A percentile compares a stretch with the other conserved stretches of the same genome.
phyloP scores from a whole-genome alignment of 2,797 vertebrate species.

The Choloepus didactylus region DNA sequence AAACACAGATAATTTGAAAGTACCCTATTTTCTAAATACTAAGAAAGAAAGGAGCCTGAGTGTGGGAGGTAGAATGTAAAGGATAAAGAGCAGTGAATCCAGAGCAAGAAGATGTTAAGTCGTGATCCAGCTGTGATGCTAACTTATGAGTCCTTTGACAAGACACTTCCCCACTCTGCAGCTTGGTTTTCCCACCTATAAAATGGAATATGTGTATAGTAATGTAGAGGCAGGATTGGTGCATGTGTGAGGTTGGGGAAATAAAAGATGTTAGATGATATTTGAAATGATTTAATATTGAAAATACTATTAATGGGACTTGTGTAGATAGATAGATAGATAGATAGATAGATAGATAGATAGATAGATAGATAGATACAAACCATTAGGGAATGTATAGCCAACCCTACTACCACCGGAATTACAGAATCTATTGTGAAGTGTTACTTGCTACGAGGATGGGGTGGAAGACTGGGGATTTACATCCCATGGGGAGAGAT shows the following conservation, averaged over 20 bases:
- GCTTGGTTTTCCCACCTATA: neutral
- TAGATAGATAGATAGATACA: neutral
- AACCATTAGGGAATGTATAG: neutral
- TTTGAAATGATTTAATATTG: neutral
- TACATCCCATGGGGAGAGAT: neutral
- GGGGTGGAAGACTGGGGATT: neutral
- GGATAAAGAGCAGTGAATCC: neutral
- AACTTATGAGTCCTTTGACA: neutral
- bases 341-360: neutral
- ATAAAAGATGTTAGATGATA: neutral
- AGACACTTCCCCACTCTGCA: neutral
- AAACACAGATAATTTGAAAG: constrained; percentile 57
- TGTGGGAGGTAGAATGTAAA: neutral
- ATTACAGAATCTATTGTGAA: neutral
- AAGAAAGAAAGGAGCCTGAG: constrained; percentile 11
- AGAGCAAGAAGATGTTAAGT: neutral
- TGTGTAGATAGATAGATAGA: neutral
- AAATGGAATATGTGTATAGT: neutral
- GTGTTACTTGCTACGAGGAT: neutral
- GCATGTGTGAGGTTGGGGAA: too few species aligned
- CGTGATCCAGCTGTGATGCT: neutral
- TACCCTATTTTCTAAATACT: constrained; percentile 29
- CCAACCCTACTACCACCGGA: neutral
- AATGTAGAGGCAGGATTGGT: too few species aligned
- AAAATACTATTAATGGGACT: neutral